These are phyloP conservation scores for Ditylenchus dipsaci DNA, from an alignment of 1,140 invertebrate genomes.

Conservation along the genomic window DNA sequence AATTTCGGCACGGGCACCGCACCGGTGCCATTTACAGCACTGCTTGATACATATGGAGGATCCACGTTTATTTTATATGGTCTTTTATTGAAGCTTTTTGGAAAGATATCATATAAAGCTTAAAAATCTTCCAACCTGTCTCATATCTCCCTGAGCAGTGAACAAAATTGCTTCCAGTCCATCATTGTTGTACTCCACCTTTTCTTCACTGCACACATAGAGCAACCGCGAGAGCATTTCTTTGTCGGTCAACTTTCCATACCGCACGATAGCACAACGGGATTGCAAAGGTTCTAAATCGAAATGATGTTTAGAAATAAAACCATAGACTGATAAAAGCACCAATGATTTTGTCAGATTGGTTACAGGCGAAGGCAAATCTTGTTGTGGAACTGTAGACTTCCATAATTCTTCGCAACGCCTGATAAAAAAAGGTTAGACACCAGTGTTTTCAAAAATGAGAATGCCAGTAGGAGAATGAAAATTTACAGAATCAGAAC, in stretches of 20 bases:
- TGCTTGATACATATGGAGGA: too few relatives aligned
- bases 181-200: conserved; percentile 80
- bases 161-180: conserved; percentile 93
- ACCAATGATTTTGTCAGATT: conserved; percentile 94
- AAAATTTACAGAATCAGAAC: conserved; percentile 83
- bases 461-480: too few relatives aligned
- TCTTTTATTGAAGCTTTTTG: not conserved
- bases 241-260: conserved; percentile 80
- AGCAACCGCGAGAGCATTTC: conserved; percentile 75
- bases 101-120: not conserved
- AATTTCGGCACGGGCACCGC: too few relatives aligned
- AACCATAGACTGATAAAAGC: conserved; percentile 1
- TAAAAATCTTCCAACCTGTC: conserved; percentile 64
- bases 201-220: conserved; percentile 72
- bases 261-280: conserved; percentile 91
- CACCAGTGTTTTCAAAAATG: too few relatives aligned
- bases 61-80: too few relatives aligned
- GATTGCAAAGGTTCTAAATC: conserved; percentile 89
- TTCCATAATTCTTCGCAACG: conserved; percentile 94
- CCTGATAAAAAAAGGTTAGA: conserved; percentile 59
- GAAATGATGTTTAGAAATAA: not conserved
- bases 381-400: conserved; percentile 87
- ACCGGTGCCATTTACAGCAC: too few relatives aligned
- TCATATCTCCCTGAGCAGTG: conserved; percentile 96
- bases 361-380: conserved; percentile 96